Base-by-base conservation (phyloP, 2,888 invertebrate species). In the Diarsia rubi region DNA sequence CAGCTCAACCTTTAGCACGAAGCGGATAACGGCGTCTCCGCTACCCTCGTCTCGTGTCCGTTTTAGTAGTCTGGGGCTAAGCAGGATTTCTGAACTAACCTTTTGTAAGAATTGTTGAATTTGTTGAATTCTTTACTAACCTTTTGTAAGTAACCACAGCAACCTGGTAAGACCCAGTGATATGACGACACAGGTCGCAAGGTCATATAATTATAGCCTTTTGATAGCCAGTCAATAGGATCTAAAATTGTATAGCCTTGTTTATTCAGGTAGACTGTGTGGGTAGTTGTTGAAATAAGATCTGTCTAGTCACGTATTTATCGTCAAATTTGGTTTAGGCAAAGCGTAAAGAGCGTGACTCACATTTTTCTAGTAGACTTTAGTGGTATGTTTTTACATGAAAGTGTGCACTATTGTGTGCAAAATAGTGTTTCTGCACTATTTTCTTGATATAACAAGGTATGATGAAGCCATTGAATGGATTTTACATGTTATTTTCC, bases 121-220 rank as follows among this genome's bases (percentile, higher is more conserved):
- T n/a, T n/a, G n/a, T n/a, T n/a, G n/a, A n/a, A n/a, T n/a, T n/a
- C n/a, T 78, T 75, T 73, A 73, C 75, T 75, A 79, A 14, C 37
- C 52, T 42, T 45, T 52, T n/a, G 72, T 66, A 42, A 70, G 49
- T 24, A 24, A 54, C 60, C 47, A 49, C 27, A 67, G 65, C 72
- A 60, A 72, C 65, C 1, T 27, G 24, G 73, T 74, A 68, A 67
- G 44, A 77, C 72, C 37, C 14, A 75, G 49, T 45, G 21, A 69
- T 70, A 70, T 67, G 60, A 73, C 31, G 62, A 75, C 71, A 63
- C 63, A 69, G 57, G 57, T 66, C 73, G 27, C 62, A 78, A 83
- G 70, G 67, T 65, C 57, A 75, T 68, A 42, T 69, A 31, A 67
- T 75, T 62, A 60, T 59, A 57, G 24, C 12, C 67, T 74, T 67